Base-by-base conservation (phyloP, 2,113 vertebrate species). In the Gambusia affinis region DNA sequence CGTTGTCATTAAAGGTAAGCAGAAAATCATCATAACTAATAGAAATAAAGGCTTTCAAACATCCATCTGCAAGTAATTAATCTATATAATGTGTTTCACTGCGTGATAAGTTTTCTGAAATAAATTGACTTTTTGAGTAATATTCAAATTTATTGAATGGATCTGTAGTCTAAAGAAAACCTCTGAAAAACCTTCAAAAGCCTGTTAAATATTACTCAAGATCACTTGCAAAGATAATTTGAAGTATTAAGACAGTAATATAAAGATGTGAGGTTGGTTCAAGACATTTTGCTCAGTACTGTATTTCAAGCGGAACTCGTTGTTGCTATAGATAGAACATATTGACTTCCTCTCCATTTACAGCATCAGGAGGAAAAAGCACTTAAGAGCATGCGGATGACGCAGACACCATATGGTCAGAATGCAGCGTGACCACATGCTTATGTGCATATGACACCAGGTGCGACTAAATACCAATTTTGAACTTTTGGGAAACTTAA, bases 341-440 rank as follows among this genome's bases (percentile, higher is more conserved):
- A 89, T 85, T 51, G 85, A 91, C 80, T 86, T 88, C 61, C 42
- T 90, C 85, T 91, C 83, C 65, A 61, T 87, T 92, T 90, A 87
- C 85, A 88, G n/a, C n/a, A 67, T 65, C 62, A 61, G 57, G 67
- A 6, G 3, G 57, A 80, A 77, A 75, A 63, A 60, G 67, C 75
- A 74, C 39, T 70, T 80, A 54, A 75, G 64, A 44, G 78, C 72
- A 79, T 8, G 19, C 60, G 72, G 76, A 77, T 90, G 88, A 84
- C 28, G 44, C 64, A 90, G 29, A 60, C 75, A 79, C 84, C 85
- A 80, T 79, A 78, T 72, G 70, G 72, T 70, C 60, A 54, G 42
- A 68, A 57, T 71, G 11, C 57, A 66, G 67, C 1, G 22, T 62
- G 11, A 69, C n/a, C 42, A 19, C 51, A 42, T 61, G 35, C 47